Conservation (phyloP, 1,140 invertebrate genomes). For the Stegodyphus mimosarum region DNA sequence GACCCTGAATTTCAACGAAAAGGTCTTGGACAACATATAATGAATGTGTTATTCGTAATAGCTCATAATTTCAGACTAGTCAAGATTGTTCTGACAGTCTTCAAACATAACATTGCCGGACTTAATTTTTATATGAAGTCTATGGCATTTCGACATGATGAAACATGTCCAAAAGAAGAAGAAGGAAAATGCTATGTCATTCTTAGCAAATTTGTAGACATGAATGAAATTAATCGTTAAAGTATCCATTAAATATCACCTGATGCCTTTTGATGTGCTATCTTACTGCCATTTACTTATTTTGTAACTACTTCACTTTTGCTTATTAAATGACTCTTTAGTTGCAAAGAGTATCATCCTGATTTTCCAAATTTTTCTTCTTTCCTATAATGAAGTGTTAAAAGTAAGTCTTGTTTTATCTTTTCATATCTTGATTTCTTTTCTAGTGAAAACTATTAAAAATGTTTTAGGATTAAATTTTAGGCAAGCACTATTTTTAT, state of each 20-base stretch:
- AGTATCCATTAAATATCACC: background rate
- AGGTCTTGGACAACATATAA: conserved; percentile 62
- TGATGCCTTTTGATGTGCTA: no score
- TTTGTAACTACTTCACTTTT: no score
- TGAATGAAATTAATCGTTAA: conserved; percentile 9
- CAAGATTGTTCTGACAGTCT: conserved; percentile 70
- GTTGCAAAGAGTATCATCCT: no score
- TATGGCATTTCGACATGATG: conserved; percentile 60
- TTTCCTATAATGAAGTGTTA: no score
- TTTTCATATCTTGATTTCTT: no score
- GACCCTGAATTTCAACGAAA: conserved; percentile 48
- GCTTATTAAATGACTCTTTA: no score
- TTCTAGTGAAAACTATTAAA: no score
- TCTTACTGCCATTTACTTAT: no score
- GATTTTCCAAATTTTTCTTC: no score
- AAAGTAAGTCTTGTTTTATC: no score
- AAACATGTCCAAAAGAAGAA: conserved; percentile 52
- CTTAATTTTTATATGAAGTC: conserved; percentile 67
- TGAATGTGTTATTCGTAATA: conserved; percentile 59
- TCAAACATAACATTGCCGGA: conserved; percentile 68
- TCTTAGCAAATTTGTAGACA: conserved; percentile 38
- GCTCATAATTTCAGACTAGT: conserved; percentile 67
- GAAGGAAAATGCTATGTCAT: conserved; percentile 62
- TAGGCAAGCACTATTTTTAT: no score
- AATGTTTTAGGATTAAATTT: no score